Base-by-base conservation (phyloP, 2,888 invertebrate species). In the Pseudanteris insignis region DNA sequence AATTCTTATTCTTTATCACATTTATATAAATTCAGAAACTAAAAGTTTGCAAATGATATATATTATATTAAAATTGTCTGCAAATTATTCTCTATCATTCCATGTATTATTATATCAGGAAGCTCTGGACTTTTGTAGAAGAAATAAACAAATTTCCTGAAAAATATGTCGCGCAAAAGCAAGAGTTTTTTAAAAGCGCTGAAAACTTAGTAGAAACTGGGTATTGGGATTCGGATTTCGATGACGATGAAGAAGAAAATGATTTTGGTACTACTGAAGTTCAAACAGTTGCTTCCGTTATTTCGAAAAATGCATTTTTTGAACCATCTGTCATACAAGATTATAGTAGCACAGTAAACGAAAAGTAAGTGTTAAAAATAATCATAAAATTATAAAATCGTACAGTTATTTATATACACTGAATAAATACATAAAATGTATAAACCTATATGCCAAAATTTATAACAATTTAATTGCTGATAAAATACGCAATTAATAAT, bases 141-240 rank as follows among this genome's bases (percentile, higher is more conserved):
- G 71, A 76, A 7, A 9, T 79, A 10, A 72, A 65, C 6, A 73
- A 68, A 30, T 41, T 26, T 2, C 79, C 79, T 0, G 74, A 75
- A 28, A 71, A 70, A 28, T 77, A 69, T 64, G 64, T 72, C 1
- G 61, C 64, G 11, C 57, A 68, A 3, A 70, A 66, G 9, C 48
- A 37, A 6, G 7, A 54, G 15, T 26, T 32, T 25, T 13, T 59
- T 10, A 43, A 24, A 14, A 53, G 25, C 24, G 72, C 11, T 73
- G 75, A 73, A 29, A 60, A 65, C 1, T 25, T 68, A 11, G 75
- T 72, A 60, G 78, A 78, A 46, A 66, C 63, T 3, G 73, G 68
- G 33, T 75, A 74, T 2, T 80, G 80, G 80, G 79, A 70, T n/a
- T 77, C 78, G 2, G 80, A 80, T 21, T 80, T 79, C 43, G 75